These are phyloP conservation scores for Myrmecophaga tridactyla DNA, from an alignment of 2,113 vertebrate species.

Conservation along the genomic window DNA sequence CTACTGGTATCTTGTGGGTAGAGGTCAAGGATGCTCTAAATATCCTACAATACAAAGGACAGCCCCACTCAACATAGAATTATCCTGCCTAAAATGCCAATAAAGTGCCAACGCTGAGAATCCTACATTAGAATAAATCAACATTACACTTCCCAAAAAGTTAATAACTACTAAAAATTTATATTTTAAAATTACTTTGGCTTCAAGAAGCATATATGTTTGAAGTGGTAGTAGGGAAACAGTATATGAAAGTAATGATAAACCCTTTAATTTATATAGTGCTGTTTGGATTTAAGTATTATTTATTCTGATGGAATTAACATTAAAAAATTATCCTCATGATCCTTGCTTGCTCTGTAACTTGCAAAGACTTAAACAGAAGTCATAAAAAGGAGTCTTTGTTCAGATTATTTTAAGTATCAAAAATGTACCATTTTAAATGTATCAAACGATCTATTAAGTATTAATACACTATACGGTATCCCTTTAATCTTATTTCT, in stretches of 20 bases:
- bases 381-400: background rate
- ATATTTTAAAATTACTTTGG: constrained; percentile 40
- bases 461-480: background rate
- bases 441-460: background rate
- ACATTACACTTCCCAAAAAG: background rate
- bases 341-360: background rate
- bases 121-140: background rate
- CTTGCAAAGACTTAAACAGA: constrained; percentile 16
- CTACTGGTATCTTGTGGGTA: background rate
- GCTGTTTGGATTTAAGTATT: background rate
- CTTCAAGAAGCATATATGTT: background rate
- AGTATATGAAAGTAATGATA: background rate
- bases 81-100: background rate
- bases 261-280: background rate
- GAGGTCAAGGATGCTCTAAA: background rate
- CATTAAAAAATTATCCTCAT: constrained; percentile 26
- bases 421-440: constrained; percentile 33
- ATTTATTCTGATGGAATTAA: constrained; percentile 30
- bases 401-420: background rate
- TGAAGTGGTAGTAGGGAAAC: background rate
- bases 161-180: background rate
- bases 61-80: background rate
- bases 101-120: background rate
- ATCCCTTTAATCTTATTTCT: background rate
- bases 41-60: background rate